Base-by-base conservation (phyloP, 1,140 invertebrate genomes). In the Chymomyza costata region DNA sequence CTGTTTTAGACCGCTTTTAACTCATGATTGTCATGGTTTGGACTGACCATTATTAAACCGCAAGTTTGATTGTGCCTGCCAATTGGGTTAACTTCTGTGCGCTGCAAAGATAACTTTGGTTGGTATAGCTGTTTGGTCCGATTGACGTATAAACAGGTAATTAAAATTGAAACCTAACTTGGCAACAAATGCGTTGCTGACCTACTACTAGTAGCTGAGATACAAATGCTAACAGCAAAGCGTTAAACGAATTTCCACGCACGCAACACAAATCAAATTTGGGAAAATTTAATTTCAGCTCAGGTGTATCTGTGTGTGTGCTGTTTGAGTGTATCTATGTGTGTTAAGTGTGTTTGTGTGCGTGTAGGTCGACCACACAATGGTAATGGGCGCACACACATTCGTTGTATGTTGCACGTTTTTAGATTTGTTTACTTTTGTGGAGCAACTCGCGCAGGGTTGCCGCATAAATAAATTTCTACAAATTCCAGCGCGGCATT, bases 401-500 rank as follows among this genome's bases (percentile, higher is more conserved):
- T 59, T 65, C 45, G 31, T 44, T 48, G 55, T 51, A 51, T 65
- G 65, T 70, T 53, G 71, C 71, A 76, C 71, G 71, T 76, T 60
- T 47, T 45, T 47, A 68, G 73, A 78, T 78, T 78, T 78, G 71
- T 78, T 71, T 78, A 71, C 71, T 73, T 28, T 78, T 73, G 71
- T 64, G 66, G 66, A 25, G 21, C 21, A 25, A 8, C 21, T 3
- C 21, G 21, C 21, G 21, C 21, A 38, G n/a, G 17, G 41, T 21
- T 38, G 45, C n/a, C 38, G 43, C 53, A 73, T 70, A 78, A 80
- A 80, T 80, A 80, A 68, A 80, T 80, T 80, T 80, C 73, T 80
- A 80, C 81, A 80, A 80, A 80, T 80, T 80, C 67, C 65, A 81
- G 63, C 74, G 70, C 73, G 73, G 73, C 73, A 80, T 80, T 80